These are phyloP conservation scores for Amorpha juglandis DNA, from an alignment of 2,888 invertebrate genomes.

Conservation along the genomic window DNA sequence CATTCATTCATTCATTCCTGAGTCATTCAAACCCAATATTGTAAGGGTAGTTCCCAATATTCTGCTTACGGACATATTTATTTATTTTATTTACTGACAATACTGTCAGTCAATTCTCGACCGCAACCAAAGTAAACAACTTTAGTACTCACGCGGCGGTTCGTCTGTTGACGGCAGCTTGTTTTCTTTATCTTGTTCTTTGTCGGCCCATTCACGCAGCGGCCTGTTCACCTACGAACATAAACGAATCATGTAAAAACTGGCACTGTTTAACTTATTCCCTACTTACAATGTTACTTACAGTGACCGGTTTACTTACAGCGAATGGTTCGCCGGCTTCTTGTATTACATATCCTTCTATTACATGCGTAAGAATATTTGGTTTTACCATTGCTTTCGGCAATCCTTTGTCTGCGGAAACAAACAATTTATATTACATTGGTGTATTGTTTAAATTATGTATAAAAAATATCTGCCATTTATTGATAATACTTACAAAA, in stretches of 20 bases:
- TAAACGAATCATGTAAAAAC: slow-evolving; percentile 23
- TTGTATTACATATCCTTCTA: slow-evolving; percentile 98
- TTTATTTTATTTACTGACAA: no score
- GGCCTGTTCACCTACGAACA: slow-evolving; percentile 76
- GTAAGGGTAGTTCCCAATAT: no score
- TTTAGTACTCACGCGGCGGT: slow-evolving; percentile 89
- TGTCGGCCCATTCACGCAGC: slow-evolving; percentile 73
- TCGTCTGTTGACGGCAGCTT: slow-evolving; percentile 85
- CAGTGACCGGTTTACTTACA: slow-evolving; percentile 79
- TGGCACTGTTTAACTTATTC: neutral
- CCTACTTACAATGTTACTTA: slow-evolving; percentile 24
- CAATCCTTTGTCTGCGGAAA: slow-evolving; percentile 80
- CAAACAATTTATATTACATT: neutral
- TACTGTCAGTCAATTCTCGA: no score
- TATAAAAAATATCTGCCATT: no score
- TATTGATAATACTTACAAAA: no score
- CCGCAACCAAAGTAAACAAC: no score
- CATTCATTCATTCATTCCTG: no score
- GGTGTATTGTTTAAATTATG: neutral
- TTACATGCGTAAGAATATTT: slow-evolving; percentile 97
- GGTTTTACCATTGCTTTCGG: slow-evolving; percentile 98
- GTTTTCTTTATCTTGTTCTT: slow-evolving; percentile 82
- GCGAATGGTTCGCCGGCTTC: slow-evolving; percentile 96
- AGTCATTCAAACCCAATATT: no score
- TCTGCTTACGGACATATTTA: no score